Base-by-base conservation (phyloP, 2,888 invertebrate genomes). In the Drosophila anceps region DNA sequence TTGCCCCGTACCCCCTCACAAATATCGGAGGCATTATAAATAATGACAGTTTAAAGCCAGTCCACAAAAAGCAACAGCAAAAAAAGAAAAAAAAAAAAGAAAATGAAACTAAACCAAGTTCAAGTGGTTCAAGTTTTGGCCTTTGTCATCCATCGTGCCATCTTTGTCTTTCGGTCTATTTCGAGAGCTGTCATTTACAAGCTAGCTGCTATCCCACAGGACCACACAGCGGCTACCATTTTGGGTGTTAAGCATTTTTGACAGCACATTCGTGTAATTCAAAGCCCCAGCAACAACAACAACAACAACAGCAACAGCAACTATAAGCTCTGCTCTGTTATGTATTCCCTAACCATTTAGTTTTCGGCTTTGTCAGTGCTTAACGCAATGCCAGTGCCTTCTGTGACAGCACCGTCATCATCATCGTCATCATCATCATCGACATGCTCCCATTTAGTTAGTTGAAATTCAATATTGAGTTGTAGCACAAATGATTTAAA, bases 241-340 rank as follows among this genome's bases (percentile, higher is more conserved):
- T 44, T 60, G 69, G 68, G 82, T 84, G 81, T 81, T 81, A 81
- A 81, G 81, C 74, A 81, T 81, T 81, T 81, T 81, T 84, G 81
- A 81, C 81, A 81, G 84, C 75, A 81, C 82, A 84, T 81, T 81
- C 82, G 75, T 81, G 81, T 81, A 81, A 81, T 81, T 84, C 84
- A 81, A 84, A 78, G 84, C 71, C 71, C 71, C 71, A 57, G 44
- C 73, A 37, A 44, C 37, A 58, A 20, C 35, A 44, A 24, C 35
- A 53, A 18, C 48, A 60, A 24, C 33, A 46, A 15, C 48, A 39
- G 7, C 39, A 58, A 31, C 41, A 44, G 8, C 54, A 33, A n/a
- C 31, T 39, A 31, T 63, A 41, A 66, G 53, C 67, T 24, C 35
- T 44, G 37, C 43, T 31, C 18, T 53, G 73, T 48, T 73, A 48